phyloP scores from a whole-genome alignment of 2,797 vertebrate genomes.

The Chanos chanos region DNA sequence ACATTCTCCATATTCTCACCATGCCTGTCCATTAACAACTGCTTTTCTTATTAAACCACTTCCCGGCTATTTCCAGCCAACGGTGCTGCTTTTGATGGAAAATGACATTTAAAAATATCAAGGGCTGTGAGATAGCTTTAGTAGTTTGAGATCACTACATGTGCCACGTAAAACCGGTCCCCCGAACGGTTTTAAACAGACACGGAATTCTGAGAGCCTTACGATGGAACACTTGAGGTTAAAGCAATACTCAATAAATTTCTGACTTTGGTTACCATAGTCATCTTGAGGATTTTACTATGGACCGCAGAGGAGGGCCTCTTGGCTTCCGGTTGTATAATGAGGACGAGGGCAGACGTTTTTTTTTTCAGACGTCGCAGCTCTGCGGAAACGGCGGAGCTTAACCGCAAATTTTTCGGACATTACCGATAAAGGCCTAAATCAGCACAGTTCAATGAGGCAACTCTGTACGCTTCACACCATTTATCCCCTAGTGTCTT shows the following conservation, averaged over 20 bases:
- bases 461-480: constrained; percentile 27
- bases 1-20: constrained; percentile 4
- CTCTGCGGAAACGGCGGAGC: constrained; percentile 28
- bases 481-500: constrained; percentile 19
- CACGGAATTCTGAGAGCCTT: constrained; percentile 14
- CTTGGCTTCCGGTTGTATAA: constrained; percentile 16
- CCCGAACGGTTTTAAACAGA: constrained; percentile 15
- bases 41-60: constrained; percentile 36
- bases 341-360: constrained; percentile 29
- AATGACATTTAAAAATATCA: constrained; percentile 28
- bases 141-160: constrained; percentile 13
- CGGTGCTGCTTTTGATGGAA: constrained; percentile 11
- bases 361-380: constrained; percentile 18
- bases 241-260: constrained; percentile 4
- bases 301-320: background rate
- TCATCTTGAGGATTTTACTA: too few species aligned
- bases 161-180: constrained; percentile 6
- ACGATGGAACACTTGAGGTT: constrained; percentile 22
- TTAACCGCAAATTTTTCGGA: constrained; percentile 25
- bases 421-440: constrained; percentile 30
- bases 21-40: constrained; percentile 27
- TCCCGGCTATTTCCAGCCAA: too few species aligned
- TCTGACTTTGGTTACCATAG: too few species aligned
- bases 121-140: constrained; percentile 14
- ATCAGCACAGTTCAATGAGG: constrained; percentile 32